A percentile compares a stretch with the other conserved stretches of the same genome.
phyloP scores from a whole-genome alignment of 2,888 invertebrate species.

The Drosophila nr. perissopoda region DNA sequence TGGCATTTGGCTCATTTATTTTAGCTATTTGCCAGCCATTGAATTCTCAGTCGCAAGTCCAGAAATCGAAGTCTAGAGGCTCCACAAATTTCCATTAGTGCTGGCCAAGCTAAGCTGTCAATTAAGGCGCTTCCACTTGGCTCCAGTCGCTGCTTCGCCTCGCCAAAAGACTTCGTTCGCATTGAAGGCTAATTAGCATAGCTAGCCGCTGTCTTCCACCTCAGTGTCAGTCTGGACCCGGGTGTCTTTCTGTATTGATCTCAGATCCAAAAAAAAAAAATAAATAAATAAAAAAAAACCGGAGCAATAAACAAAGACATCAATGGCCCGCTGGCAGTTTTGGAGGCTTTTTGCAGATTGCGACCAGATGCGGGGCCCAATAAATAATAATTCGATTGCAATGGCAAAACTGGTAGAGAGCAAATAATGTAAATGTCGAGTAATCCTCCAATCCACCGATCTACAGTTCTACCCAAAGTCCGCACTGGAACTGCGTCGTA shows the following conservation, averaged over 20 bases:
- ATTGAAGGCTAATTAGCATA: constrained; percentile 59
- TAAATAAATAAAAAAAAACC: constrained; percentile 35
- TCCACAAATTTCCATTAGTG: constrained; percentile 35
- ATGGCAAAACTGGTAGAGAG: constrained; percentile 60
- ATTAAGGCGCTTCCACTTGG: constrained; percentile 41
- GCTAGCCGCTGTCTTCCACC: constrained; percentile 24
- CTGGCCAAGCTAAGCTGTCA: constrained; percentile 44
- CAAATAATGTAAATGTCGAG: constrained; percentile 55
- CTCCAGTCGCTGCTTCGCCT: constrained; percentile 23
- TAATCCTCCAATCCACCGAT: constrained; percentile 8
- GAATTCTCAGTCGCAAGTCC: constrained; percentile 18
- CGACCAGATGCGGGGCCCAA: constrained; percentile 48
- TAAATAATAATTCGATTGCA: constrained; percentile 73
- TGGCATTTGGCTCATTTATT: constrained; percentile 53
- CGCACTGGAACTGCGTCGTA: not conserved
- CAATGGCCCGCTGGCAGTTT: constrained; percentile 54
- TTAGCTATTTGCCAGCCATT: constrained; percentile 38
- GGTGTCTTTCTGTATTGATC: constrained; percentile 3
- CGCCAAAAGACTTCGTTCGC: constrained; percentile 20
- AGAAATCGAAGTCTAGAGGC: constrained; percentile 14
- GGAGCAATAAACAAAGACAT: constrained; percentile 79
- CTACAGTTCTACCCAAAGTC: not conserved
- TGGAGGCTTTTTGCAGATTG: constrained; percentile 26
- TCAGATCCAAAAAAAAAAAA: constrained; percentile 1
- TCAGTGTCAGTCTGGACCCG: not conserved